phyloP scores from a whole-genome alignment of 2,888 invertebrate species.

The Anodontia alba region DNA sequence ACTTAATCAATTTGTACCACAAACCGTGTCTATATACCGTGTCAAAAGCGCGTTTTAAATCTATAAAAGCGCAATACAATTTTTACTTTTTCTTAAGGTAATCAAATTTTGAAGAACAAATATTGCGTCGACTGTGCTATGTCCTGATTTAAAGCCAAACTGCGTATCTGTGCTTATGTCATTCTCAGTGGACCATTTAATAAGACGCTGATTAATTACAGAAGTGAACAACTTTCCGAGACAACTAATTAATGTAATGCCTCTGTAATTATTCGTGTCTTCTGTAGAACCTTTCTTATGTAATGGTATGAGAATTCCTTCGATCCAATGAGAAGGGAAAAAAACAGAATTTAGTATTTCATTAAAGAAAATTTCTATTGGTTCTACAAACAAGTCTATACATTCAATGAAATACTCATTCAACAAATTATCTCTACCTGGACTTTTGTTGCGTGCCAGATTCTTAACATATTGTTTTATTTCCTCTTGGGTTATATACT shows the following conservation, averaged over 20 bases:
- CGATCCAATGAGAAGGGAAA: slow-evolving; percentile 10
- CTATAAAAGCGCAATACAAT: too few species aligned
- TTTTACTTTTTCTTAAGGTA: not conserved
- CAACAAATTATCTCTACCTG: not conserved
- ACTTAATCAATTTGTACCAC: too few species aligned
- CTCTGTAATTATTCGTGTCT: too few species aligned
- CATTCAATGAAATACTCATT: slow-evolving; percentile 26
- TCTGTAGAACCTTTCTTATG: slow-evolving; percentile 6
- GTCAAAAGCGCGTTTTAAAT: too few species aligned
- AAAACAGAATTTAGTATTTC: too few species aligned
- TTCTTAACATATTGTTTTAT: not conserved
- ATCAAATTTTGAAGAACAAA: slow-evolving; percentile 19
- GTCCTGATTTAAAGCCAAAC: not conserved
- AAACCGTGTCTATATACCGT: too few species aligned
- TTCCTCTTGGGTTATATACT: not conserved
- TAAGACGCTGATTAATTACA: slow-evolving; percentile 18
- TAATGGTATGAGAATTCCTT: not conserved
- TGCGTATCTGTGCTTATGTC: slow-evolving; percentile 14
- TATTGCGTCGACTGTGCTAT: slow-evolving; percentile 16
- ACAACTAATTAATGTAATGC: too few species aligned
- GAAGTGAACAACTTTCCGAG: slow-evolving; percentile 20
- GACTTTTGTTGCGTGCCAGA: not conserved
- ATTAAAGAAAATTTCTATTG: slow-evolving; percentile 7
- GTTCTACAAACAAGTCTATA: not conserved
- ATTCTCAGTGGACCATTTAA: slow-evolving; percentile 2